Conservation (phyloP, 2,797 vertebrate genomes). For the Percopsis omiscomaycus region DNA sequence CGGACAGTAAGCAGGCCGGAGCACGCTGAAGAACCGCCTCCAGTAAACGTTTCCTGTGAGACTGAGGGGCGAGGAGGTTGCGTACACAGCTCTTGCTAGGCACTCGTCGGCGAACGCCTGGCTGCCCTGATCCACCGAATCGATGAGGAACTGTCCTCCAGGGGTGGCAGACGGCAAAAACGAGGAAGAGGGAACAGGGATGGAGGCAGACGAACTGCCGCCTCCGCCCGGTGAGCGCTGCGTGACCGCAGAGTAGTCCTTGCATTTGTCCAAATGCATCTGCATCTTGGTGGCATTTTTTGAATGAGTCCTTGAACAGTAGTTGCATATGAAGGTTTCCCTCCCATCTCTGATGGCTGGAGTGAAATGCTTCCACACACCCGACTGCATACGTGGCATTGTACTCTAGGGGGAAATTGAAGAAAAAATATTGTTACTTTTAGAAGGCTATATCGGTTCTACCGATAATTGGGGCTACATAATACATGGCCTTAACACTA, state of each 20-base stretch:
- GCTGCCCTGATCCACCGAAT: slow-evolving; percentile 57
- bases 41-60: slow-evolving; percentile 56
- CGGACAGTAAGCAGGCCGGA: slow-evolving; percentile 54
- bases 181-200: slow-evolving; percentile 51
- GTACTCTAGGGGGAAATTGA: slow-evolving; percentile 15
- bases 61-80: slow-evolving; percentile 48
- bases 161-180: slow-evolving; percentile 44
- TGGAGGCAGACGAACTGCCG: slow-evolving; percentile 53
- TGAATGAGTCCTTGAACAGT: slow-evolving; percentile 50
- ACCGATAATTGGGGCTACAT: no score
- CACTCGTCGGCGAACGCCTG: slow-evolving; percentile 52
- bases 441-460: no score
- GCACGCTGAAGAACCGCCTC: slow-evolving; percentile 48
- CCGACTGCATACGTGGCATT: slow-evolving; percentile 55
- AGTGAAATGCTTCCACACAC: slow-evolving; percentile 60
- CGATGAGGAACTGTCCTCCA: slow-evolving; percentile 54
- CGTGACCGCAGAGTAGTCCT: slow-evolving; percentile 40
- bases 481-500: no score
- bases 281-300: slow-evolving; percentile 63
- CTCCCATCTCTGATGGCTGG: slow-evolving; percentile 45
- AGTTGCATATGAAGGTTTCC: slow-evolving; percentile 60
- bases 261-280: slow-evolving; percentile 61
- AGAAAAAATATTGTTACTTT: not conserved
- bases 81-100: slow-evolving; percentile 53
- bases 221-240: slow-evolving; percentile 50